Evolutionary conservation across 2,888 invertebrate genomes (phyloP), one percentile per base, ranked within the genome.

Genomic region (Hydropsyche betteni): DNA sequence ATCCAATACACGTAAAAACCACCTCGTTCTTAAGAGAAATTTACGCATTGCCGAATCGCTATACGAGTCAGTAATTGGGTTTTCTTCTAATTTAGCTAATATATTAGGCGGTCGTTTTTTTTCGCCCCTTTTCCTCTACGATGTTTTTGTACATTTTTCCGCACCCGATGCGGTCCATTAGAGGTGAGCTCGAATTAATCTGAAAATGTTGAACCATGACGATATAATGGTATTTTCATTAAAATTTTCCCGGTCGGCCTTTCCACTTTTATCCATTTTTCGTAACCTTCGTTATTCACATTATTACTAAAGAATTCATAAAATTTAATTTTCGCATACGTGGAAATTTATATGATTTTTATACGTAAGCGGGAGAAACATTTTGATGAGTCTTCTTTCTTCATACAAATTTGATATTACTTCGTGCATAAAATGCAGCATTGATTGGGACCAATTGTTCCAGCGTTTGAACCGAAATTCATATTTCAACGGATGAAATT

Each of bases 161-260:
- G 44, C 44, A 44, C 44, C 55, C 55, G 55, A n/a, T 6, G 8
- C 64, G 64, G 64, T 64, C 36, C 64, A 64, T 64, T 64, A 64
- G 64, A 64, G 64, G 36, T 36, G 64, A 64, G 36, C 64, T 34
- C 34, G 64, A 64, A 64, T 64, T 64, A 64, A 64, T 64, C 36
- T n/a, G 64, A 64, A 64, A 64, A 64, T 64, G 64, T 64, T 64
- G 36, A 64, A 64, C 34, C 64, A 36, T 64, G 64, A 64, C 64
- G 64, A 64, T 36, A 12, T 64, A 64, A 64, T 64, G 64, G 64
- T 64, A 64, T 64, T 64, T 64, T 64, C 64, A 64, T 64, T 64
- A 64, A 64, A 64, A 64, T 64, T 44, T 44, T 34, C 64, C 12
- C 64, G 16, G 64, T 44, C 44, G 44, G 10, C 1, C 44, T 10